Conservation (phyloP, 1,140 invertebrate species). For the Drosophila parvula region DNA sequence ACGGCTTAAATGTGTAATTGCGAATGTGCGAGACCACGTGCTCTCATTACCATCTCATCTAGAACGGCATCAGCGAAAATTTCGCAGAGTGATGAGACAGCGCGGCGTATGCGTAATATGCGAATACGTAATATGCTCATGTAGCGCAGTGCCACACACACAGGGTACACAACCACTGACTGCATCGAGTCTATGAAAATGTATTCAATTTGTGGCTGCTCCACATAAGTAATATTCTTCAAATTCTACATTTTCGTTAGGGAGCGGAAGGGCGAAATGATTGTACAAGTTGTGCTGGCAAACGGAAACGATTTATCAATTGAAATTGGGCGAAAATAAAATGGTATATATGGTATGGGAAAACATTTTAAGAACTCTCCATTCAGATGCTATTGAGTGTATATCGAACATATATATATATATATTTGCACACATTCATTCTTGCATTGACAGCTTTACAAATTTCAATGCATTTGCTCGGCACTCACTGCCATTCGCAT, state of each 20-base stretch:
- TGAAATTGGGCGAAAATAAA: conserved; percentile 34
- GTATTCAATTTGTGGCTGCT: conserved; percentile 35
- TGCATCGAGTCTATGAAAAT: conserved; percentile 16
- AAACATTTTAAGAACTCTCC: conserved; percentile 41
- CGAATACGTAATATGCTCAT: conserved; percentile 35
- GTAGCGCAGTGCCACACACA: conserved; percentile 9
- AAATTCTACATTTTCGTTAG: conserved; percentile 6
- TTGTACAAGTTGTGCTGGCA: conserved; percentile 17
- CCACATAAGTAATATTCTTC: conserved; percentile 45
- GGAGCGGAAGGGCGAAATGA: conserved; percentile 6
- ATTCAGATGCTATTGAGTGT: conserved; percentile 29
- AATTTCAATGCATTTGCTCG: conserved; percentile 59
- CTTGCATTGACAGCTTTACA: conserved; percentile 56
- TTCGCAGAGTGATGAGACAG: conserved; percentile 48
- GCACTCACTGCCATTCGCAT: conserved; percentile 51
- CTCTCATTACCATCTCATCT: conserved; percentile 42
- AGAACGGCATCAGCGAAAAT: conserved; percentile 41
- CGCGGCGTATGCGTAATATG: conserved; percentile 54
- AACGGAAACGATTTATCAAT: conserved; percentile 53
- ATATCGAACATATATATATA: conserved; percentile 21
- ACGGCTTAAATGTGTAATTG: conserved; percentile 79
- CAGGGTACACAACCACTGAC: neutral
- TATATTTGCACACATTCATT: conserved; percentile 27
- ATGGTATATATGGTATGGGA: conserved; percentile 2
- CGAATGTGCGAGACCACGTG: conserved; percentile 52